These are phyloP conservation scores for Zingel zingel DNA, from an alignment of 2,113 vertebrate genomes.

Conservation along the genomic window DNA sequence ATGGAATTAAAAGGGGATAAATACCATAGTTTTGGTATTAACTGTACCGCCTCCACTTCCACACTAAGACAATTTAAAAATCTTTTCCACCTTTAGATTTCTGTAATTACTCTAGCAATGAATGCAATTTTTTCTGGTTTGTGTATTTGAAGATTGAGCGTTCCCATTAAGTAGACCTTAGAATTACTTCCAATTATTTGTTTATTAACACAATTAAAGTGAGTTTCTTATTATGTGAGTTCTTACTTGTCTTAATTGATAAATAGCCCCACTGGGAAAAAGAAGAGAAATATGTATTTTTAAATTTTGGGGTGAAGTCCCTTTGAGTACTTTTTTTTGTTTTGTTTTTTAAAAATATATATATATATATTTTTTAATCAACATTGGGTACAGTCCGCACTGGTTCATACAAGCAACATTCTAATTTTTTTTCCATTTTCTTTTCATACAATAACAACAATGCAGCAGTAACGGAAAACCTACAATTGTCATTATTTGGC, in stretches of 20 bases:
- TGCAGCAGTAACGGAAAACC: no score
- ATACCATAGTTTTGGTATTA: conserved; percentile 39
- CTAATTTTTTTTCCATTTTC: no score
- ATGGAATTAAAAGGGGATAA: conserved; percentile 43
- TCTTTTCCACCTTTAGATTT: conserved; percentile 28
- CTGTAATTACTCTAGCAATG: conserved; percentile 20
- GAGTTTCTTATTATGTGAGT: neutral
- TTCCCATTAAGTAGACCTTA: neutral
- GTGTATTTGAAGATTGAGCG: neutral
- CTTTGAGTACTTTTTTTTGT: no score
- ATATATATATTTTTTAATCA: no score
- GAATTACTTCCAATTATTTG: neutral
- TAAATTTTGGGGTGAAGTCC: no score
- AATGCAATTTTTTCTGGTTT: neutral
- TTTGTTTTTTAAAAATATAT: no score
- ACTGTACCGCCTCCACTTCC: neutral
- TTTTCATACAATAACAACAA: no score
- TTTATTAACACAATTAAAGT: conserved; percentile 19
- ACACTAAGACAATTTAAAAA: neutral
- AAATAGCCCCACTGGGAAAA: no score
- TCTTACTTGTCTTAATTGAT: neutral
- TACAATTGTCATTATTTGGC: no score
- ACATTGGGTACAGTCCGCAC: no score
- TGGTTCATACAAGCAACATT: no score
- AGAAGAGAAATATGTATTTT: no score